Conservation (phyloP, 2,113 vertebrate species). For the Rhynchopsitta pachyrhyncha region DNA sequence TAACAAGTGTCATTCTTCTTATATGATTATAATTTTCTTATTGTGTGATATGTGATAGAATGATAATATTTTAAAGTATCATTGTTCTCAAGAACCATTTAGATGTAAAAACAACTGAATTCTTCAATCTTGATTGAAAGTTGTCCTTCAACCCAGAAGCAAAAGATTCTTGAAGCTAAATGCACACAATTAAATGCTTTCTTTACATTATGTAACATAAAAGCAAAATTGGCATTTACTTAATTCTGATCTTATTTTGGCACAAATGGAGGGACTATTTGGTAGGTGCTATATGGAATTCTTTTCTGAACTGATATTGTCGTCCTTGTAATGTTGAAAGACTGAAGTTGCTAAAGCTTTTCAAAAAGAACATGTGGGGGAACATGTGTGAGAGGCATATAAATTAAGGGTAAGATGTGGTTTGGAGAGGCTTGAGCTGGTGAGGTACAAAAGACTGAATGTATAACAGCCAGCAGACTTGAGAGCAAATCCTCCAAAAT, state of each 20-base stretch:
- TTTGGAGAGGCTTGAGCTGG: not conserved
- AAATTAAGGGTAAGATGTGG: not conserved
- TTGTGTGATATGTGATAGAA: not conserved
- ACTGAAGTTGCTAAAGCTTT: not conserved
- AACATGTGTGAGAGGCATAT: fast-evolving
- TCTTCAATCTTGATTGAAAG: not conserved
- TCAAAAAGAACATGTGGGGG: fast-evolving
- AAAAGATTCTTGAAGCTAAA: not conserved
- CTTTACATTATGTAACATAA: not conserved
- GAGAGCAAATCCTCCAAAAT: not conserved
- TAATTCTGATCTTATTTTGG: not conserved
- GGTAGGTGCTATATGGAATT: fast-evolving
- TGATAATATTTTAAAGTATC: not conserved
- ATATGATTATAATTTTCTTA: not conserved
- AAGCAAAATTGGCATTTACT: not conserved
- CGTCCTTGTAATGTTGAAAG: fast-evolving
- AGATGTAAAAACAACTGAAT: not conserved
- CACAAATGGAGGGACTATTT: not conserved
- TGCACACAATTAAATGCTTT: not conserved
- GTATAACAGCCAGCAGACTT: not conserved
- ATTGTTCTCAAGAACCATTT: not conserved
- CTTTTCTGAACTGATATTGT: not conserved
- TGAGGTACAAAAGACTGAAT: not conserved
- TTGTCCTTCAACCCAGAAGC: not conserved
- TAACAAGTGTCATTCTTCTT: not conserved